Evolutionary conservation across 2,797 vertebrate species (phyloP).

Genomic region (Macropus fuliginosus): DNA sequence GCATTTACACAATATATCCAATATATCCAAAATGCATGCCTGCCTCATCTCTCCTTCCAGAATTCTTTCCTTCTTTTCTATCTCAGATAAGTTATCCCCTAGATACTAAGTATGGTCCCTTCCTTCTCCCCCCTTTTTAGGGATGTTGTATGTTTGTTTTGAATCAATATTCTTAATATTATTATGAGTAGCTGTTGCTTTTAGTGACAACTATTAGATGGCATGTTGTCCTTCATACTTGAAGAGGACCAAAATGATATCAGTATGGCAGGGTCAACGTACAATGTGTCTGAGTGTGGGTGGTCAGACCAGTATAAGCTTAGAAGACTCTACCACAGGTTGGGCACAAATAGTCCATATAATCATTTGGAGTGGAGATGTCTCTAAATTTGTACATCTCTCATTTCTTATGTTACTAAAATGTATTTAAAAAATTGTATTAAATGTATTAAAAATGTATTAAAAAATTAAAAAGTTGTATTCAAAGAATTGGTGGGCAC

Average conservation of each 20-base stretch:
- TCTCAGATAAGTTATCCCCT: not conserved
- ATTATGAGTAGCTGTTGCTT: not conserved
- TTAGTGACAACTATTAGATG: not conserved
- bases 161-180: not conserved
- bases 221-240: not conserved
- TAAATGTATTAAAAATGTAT: slow-evolving; percentile 12
- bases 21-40: not conserved
- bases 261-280: not conserved
- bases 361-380: not conserved
- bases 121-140: not conserved
- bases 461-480: slow-evolving; percentile 39
- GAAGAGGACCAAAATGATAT: not conserved
- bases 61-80: not conserved
- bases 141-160: not conserved
- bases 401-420: not conserved
- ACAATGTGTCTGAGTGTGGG: not conserved
- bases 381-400: slow-evolving; percentile 43
- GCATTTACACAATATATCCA: not conserved
- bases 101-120: not conserved
- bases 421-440: slow-evolving; percentile 30
- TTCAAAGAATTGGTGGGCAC: slow-evolving; percentile 41
- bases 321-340: not conserved
- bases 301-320: not conserved
- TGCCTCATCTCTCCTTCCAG: not conserved
- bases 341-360: not conserved